Conservation (phyloP, 1,140 invertebrate species). For the Apis laboriosa region DNA sequence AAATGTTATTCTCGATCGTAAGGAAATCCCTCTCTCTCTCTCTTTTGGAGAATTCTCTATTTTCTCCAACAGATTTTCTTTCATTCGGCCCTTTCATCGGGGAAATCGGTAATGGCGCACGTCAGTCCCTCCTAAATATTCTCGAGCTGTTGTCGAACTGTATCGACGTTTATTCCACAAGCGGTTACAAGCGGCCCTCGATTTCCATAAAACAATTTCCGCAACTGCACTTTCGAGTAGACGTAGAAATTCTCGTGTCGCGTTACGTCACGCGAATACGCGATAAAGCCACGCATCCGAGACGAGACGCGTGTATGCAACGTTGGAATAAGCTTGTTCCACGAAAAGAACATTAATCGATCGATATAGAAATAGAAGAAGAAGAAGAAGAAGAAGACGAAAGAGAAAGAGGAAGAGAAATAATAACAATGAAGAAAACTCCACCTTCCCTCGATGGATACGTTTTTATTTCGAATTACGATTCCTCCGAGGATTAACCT, state of each 20-base stretch:
- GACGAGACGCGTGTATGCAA: background rate
- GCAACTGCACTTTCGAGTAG: conserved; percentile 32
- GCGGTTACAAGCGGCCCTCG: background rate
- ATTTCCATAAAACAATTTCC: conserved; percentile 47
- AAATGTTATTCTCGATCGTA: too few relatives aligned
- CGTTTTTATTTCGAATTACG: background rate
- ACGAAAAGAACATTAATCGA: background rate
- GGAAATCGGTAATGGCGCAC: conserved; percentile 6
- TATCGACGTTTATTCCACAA: conserved; percentile 13
- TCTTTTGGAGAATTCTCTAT: too few relatives aligned
- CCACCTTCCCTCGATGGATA: too few relatives aligned
- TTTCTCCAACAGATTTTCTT: too few relatives aligned
- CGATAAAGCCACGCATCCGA: conserved; percentile 18
- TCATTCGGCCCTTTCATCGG: background rate
- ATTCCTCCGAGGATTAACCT: background rate
- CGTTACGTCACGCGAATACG: conserved; percentile 33
- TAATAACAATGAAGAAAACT: too few relatives aligned
- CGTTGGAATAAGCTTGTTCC: background rate
- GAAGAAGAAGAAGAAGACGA: background rate
- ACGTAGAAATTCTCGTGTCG: conserved; percentile 29
- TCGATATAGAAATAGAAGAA: background rate
- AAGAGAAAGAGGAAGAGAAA: background rate
- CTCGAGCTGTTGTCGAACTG: conserved; percentile 3
- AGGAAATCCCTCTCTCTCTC: too few relatives aligned
- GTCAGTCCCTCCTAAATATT: conserved; percentile 2